Conservation (phyloP, 2,797 vertebrate genomes). For the Molossus molossus region DNA sequence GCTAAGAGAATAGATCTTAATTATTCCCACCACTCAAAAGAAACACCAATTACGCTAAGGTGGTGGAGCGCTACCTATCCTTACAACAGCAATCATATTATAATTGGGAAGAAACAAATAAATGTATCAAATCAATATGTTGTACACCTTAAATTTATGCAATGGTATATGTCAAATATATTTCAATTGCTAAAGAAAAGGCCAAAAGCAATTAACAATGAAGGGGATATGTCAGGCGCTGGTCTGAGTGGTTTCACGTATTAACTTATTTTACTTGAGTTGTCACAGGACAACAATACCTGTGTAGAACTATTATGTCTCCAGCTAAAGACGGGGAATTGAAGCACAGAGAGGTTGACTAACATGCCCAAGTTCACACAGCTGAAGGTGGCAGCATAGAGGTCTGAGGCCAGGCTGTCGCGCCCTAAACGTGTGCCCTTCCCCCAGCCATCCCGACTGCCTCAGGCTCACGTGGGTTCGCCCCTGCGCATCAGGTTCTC, state of each 20-base stretch:
- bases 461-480: background rate
- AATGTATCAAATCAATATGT: background rate
- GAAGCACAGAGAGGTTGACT: background rate
- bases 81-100: background rate
- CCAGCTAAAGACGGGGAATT: background rate
- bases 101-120: background rate
- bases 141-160: background rate
- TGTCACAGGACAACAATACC: background rate
- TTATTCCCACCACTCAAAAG: background rate
- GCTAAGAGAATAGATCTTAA: background rate
- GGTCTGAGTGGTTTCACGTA: background rate
- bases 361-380: background rate
- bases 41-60: background rate
- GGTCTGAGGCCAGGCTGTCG: background rate
- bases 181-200: background rate
- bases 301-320: background rate
- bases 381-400: background rate
- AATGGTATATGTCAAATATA: background rate
- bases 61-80: background rate
- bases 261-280: background rate
- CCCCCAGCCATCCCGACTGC: background rate
- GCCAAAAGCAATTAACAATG: background rate
- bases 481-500: background rate
- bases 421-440: background rate
- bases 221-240: background rate